Conservation (phyloP, 1,140 invertebrate species). For the Eurosta solidaginis region DNA sequence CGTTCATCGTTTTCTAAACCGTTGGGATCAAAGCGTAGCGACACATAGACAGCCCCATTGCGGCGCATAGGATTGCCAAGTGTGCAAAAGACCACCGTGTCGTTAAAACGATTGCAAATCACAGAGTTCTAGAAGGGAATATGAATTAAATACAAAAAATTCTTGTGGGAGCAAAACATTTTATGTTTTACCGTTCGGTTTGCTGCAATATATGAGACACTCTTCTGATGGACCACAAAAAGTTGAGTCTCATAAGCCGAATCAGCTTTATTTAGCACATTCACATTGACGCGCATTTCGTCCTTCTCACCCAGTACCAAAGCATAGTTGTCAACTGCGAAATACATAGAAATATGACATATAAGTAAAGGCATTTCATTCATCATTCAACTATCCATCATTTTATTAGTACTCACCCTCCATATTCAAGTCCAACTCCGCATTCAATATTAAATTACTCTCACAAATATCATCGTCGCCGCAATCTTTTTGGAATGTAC, state of each 20-base stretch:
- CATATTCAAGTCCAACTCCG: conserved; percentile 66
- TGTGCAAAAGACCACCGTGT: conserved; percentile 76
- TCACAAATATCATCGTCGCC: conserved; percentile 87
- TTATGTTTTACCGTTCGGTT: conserved; percentile 59
- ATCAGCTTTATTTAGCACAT: conserved; percentile 78
- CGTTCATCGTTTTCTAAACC: conserved; percentile 72
- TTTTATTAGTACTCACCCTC: conserved; percentile 50
- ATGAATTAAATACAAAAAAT: not conserved
- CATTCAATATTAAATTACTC: conserved; percentile 78
- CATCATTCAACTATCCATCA: not conserved
- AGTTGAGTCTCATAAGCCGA: conserved; percentile 90
- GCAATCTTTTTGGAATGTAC: conserved; percentile 91
- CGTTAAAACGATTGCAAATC: conserved; percentile 74
- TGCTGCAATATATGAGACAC: conserved; percentile 78
- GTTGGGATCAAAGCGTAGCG: conserved; percentile 80
- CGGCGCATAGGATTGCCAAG: conserved; percentile 87
- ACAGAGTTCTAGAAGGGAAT: conserved; percentile 58
- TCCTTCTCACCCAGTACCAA: conserved; percentile 76
- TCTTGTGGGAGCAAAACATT: not conserved
- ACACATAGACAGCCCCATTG: conserved; percentile 63
- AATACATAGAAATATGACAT: conserved; percentile 25
- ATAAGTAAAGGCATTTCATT: not conserved
- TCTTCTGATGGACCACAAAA: conserved; percentile 77
- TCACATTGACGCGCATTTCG: conserved; percentile 77
- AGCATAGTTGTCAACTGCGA: conserved; percentile 62